Base-by-base conservation (phyloP, 2,888 invertebrate genomes). In the Ischnus inquisitorius region DNA sequence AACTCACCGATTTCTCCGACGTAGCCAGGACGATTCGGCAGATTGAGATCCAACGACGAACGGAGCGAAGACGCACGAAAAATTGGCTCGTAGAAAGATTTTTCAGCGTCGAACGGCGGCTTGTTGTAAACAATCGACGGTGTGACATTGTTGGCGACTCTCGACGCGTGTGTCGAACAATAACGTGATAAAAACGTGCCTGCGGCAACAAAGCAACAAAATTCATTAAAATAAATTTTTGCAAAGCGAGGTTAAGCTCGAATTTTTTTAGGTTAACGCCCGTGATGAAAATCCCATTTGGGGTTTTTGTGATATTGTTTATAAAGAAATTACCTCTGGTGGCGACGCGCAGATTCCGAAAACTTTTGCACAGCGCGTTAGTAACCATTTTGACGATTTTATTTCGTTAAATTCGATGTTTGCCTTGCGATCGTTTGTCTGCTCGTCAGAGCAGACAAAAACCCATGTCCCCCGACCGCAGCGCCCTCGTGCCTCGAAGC, bases 21-120 rank as follows among this genome's bases (percentile, higher is more conserved):
- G 8, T 64, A 74, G 2, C 14, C 28, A 0, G 76, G 80, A 46
- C 75, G 54, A 39, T 75, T 82, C 4, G 90, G 89, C 28, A 91
- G 78, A 60, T 88, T 83, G n/a, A 90, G 80, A 68, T 91, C 91
- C 2, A 92, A 79, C 14, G 87, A 87, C 3, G 90, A 87, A 68
- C 85, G 80, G 12, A 77, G 12, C 3, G 79, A 57, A 6, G 72
- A 39, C 1, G 78, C 88, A 82, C 43, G 81, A 64, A 84, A 90
- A 89, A 67, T 69, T 83, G 68, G 91, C 81, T 46, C 83, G 34
- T 64, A 79, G 10, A 51, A 57, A 71, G 85, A 12, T 74, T 43
- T 48, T 16, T 60, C 72, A 1, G n/a, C 46, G 39, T 57, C 60
- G 57, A 5, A 69, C 72, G 25, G 54, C 41, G 67, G 68, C 48